Base-by-base conservation (phyloP, 2,888 invertebrate species). In the Agrotis clavis region DNA sequence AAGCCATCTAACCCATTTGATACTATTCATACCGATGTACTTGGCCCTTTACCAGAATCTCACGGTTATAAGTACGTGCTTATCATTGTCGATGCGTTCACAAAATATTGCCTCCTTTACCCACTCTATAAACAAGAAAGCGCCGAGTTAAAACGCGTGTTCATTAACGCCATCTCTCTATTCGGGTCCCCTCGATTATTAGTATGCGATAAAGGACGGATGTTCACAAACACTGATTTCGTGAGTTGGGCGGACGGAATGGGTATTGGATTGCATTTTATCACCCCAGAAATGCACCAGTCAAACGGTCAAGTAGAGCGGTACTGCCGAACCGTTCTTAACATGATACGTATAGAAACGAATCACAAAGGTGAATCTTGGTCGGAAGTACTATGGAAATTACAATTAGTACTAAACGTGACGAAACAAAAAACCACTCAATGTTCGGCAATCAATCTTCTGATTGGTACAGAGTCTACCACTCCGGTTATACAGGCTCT, bases 401-500 rank as follows among this genome's bases (percentile, higher is more conserved):
- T 59, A 59, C 57, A 59, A 35, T 14, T 59, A 30, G 56, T 56
- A 30, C 56, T 56, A 30, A 56, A 56, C 35, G 35, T 35, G 35
- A 35, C 35, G 35, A 56, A 56, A 30, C 56, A 56, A 56, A 56
- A 56, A 59, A 41, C 35, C 35, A 59, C 57, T 41, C 35, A 18
- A 30, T 30, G 56, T 30, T 56, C 30, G 30, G 56, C 56, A 56
- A 18, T 56, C 56, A 35, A 35, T 59, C 57, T 59, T n/a, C 35
- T 59, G n/a, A 59, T 59, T 19, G 35, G 57, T 35, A 35, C n/a
- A n/a, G 57, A 59, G n/a, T 59, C 57, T 35, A 59, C 57, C 35
- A 56, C 30, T 7, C 57, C 57, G 2, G 57, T 35, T 41, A 59
- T 59, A 35, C n/a, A 59, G n/a, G 57, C 57, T 41, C 35, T 59